Conservation (phyloP, 2,113 vertebrate genomes). For the Psittacula cyanocephala region DNA sequence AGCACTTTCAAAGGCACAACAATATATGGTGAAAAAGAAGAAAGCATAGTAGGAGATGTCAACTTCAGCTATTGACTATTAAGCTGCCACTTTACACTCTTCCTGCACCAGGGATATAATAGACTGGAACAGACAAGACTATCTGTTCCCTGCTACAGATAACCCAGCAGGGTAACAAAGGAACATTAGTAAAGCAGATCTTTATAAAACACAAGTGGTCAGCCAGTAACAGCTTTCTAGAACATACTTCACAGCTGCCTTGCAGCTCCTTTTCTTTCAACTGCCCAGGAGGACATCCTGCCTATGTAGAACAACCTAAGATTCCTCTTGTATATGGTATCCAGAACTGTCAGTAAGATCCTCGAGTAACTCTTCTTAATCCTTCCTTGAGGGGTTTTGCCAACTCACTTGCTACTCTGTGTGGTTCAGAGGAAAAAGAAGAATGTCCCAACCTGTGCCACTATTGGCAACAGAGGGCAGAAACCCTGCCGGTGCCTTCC, state of each 20-base stretch:
- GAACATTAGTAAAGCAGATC: not conserved
- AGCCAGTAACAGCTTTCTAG: not conserved
- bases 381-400: not conserved
- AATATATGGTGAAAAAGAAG: not conserved
- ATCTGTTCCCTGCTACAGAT: accelerated
- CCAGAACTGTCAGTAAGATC: not conserved
- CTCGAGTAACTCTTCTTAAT: not conserved
- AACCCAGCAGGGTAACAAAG: not conserved
- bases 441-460: not conserved
- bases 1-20: not conserved
- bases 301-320: not conserved
- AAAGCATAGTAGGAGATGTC: not conserved
- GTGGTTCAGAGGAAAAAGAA: not conserved
- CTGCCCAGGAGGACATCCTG: not conserved
- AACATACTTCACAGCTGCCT: not conserved
- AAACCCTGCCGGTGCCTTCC: not conserved
- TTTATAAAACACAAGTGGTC: not conserved
- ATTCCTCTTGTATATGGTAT: not conserved
- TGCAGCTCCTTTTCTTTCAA: not conserved
- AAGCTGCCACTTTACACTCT: not conserved
- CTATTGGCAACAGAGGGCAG: accelerated
- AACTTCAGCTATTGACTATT: not conserved
- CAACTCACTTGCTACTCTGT: not conserved
- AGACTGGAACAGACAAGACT: not conserved
- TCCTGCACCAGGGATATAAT: not conserved